Evolutionary conservation across 1,140 invertebrate genomes (phyloP).

Genomic region (Camponotus vicinus): DNA sequence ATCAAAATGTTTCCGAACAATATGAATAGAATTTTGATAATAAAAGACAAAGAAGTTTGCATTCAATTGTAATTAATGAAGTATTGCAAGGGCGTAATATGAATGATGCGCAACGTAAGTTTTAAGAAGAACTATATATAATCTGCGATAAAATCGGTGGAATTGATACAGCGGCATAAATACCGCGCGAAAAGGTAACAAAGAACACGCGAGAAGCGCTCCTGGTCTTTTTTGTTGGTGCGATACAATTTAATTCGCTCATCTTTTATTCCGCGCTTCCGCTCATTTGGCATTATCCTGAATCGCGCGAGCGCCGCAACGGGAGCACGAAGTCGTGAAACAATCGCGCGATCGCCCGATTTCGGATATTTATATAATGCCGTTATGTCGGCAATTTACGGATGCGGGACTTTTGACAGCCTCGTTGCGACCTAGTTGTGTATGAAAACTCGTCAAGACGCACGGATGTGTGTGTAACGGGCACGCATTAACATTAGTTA

Average conservation of each 20-base stretch:
- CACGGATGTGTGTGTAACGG: background rate
- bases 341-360: slow-evolving; percentile 60
- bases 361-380: slow-evolving; percentile 68
- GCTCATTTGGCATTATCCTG: slow-evolving; percentile 65
- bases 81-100: background rate
- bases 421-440: slow-evolving; percentile 33
- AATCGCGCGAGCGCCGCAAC: slow-evolving; percentile 58
- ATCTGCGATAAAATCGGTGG: slow-evolving; percentile 44
- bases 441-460: slow-evolving; percentile 49
- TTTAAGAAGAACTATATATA: slow-evolving; percentile 27
- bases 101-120: background rate
- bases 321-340: slow-evolving; percentile 53
- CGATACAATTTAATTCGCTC: slow-evolving; percentile 44
- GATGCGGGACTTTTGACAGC: slow-evolving; percentile 43
- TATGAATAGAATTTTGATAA: background rate
- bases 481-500: slow-evolving; percentile 52
- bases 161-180: slow-evolving; percentile 58
- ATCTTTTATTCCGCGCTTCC: slow-evolving; percentile 56
- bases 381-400: slow-evolving; percentile 57
- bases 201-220: slow-evolving; percentile 50
- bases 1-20: too few species aligned
- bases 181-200: slow-evolving; percentile 45
- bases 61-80: slow-evolving; percentile 28
- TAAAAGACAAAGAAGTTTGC: background rate
- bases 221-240: slow-evolving; percentile 50